Evolutionary conservation across 2,888 invertebrate species (phyloP), one percentile per base, ranked within the genome.

Genomic region (Graphium colonna): DNA sequence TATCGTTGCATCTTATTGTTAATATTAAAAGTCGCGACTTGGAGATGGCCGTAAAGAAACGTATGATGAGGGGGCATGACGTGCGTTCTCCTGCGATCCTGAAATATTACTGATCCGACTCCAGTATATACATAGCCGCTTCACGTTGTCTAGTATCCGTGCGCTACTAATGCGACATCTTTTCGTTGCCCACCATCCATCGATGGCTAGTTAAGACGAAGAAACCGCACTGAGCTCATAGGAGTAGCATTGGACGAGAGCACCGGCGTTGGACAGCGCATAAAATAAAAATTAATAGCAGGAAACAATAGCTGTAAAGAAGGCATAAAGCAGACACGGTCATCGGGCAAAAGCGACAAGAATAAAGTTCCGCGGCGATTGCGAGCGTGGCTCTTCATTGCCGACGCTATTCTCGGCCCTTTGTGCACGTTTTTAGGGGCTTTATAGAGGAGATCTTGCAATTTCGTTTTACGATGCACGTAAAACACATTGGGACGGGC

Each of bases 51-150:
- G 36, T 18, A 10, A 7, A 42, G 17, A 53, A 47, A 50, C 26
- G 52, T 40, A 54, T 44, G 21, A 49, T 40, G 9, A 44, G 50
- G 44, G 53, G 26, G 49, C 36, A 55, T 61, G 52, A 68, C 85
- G 85, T 76, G 75, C 73, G 64, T 63, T 65, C 77, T 59, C 67
- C 33, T 56, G 59, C 67, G 60, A 66, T 62, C 55, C 77, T 73
- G 71, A 76, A 79, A 69, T 72, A 72, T 72, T 71, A 86, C 85
- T 86, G 85, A 78, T 62, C 64, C 55, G 49, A 36, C 54, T 50
- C 31, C 54, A 55, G 50, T 55, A 56, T 54, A 58, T 52, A 57
- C 44, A 53, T 55, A 58, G 17, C 52, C 57, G 52, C 46, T 56
- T 52, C 50, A 60, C 55, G 53, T 51, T 42, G 48, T 65, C 66